These are phyloP conservation scores for Pristionchus mayeri DNA, from an alignment of 2,888 invertebrate species.

Conservation along the genomic window DNA sequence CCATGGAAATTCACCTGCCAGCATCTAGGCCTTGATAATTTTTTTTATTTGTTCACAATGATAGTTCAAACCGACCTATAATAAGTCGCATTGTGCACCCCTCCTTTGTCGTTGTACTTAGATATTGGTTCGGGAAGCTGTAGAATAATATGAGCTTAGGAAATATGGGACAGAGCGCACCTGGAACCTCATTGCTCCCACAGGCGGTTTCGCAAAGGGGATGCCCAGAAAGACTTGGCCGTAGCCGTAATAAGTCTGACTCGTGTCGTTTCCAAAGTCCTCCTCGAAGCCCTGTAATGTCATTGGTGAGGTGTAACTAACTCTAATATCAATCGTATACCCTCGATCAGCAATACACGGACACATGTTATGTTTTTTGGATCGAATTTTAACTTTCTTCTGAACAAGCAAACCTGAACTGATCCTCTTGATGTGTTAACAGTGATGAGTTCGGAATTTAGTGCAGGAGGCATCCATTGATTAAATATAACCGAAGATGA, in stretches of 20 bases:
- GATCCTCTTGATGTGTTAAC: neutral
- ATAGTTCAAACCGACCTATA: neutral
- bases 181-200: constrained; percentile 13
- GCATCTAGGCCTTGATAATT: constrained; percentile 2
- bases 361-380: too few species aligned
- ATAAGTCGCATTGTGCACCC: constrained; percentile 27
- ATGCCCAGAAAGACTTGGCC: constrained; percentile 22
- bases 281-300: neutral
- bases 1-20: neutral
- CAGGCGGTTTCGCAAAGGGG: neutral
- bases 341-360: too few species aligned
- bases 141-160: neutral
- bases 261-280: neutral
- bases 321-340: too few species aligned
- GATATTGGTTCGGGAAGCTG: constrained; percentile 19
- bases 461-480: too few species aligned
- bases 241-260: neutral
- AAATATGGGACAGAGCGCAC: neutral
- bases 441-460: neutral
- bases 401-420: neutral
- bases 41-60: neutral
- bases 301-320: neutral
- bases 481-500: too few species aligned
- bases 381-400: too few species aligned
- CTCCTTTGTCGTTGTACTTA: neutral